Base-by-base conservation (phyloP, 2,888 invertebrate species). In the Limenitis camilla region DNA sequence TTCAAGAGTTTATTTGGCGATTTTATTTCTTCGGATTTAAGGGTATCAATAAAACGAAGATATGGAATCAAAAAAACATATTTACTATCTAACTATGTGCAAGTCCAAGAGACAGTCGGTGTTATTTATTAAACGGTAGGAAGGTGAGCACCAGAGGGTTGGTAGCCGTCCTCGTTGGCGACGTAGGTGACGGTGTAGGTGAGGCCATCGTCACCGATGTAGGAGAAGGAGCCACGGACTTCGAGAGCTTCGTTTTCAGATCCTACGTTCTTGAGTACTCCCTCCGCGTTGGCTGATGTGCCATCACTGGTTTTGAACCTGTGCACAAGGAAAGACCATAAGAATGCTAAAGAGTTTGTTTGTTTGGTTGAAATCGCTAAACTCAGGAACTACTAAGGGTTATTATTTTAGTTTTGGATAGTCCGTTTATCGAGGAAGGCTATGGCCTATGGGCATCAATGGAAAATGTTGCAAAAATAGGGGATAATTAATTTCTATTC, bases 161-260 rank as follows among this genome's bases (percentile, higher is more conserved):
- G 81, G 87, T 83, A 91, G 8, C 90, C 91, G 55, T 74, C 67
- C 69, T 89, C 82, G 74, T 89, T 77, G 53, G 90, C 89, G 49
- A 74, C 52, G 81, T 89, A 91, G 40, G 47, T 68, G 41, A 90
- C 76, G 11, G 69, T 58, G 80, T 89, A 89, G 46, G 66, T 52
- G 29, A 77, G 64, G 31, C 89, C 89, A 55, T 90, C 88, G 35
- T 71, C 65, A 5, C 74, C 89, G 51, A 64, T 30, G 81, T 89
- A 90, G 5, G 76, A 67, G 82, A 54, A 89, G 47, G 63, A 59
- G 4, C 91, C 90, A n/a, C 78, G 75, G 41, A 90, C 88, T 5
- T 69, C 75, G 1, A 87, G 19, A 8, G 76, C 78, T 56, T 88
- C 88, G 57, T 81, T 72, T 6, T 88, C 84, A 1, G 81, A 62